Percentiles rank a stretch among this genome's conserved stretches.
phyloP scores from a whole-genome alignment of 2,797 vertebrate genomes.

The Ptychadena robeensis region DNA sequence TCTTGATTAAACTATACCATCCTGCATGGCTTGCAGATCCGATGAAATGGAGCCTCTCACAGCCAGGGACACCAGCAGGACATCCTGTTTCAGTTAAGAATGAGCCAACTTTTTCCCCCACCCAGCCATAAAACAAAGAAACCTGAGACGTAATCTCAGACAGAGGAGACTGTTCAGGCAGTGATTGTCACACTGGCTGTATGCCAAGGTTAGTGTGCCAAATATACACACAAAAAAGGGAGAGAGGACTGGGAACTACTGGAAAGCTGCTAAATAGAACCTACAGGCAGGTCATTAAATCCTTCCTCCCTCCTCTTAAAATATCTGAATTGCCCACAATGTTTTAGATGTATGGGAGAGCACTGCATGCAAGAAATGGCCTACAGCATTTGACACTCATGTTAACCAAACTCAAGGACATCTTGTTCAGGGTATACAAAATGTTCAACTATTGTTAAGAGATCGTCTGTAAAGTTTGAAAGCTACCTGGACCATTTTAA shows the following conservation, averaged over 20 bases:
- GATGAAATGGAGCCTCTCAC: slow-evolving; percentile 68
- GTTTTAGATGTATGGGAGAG: neutral
- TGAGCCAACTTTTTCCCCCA: slow-evolving; percentile 71
- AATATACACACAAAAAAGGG: slow-evolving; percentile 61
- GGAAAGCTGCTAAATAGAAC: slow-evolving; percentile 73
- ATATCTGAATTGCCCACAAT: slow-evolving; percentile 27
- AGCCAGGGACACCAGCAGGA: slow-evolving; percentile 79
- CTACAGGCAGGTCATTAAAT: slow-evolving; percentile 76
- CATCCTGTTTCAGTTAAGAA: slow-evolving; percentile 85
- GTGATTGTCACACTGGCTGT: slow-evolving; percentile 85
- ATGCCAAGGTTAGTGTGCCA: slow-evolving; percentile 73
- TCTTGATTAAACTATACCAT: slow-evolving; percentile 77
- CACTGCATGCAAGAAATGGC: neutral
- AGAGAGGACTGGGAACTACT: slow-evolving; percentile 68
- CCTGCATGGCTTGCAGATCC: slow-evolving; percentile 52
- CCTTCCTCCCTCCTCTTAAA: neutral
- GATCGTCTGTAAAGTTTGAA: neutral
- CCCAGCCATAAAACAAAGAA: slow-evolving; percentile 79
- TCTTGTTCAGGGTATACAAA: neutral
- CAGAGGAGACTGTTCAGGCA: slow-evolving; percentile 77
- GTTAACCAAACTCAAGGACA: neutral
- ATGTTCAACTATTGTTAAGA: neutral
- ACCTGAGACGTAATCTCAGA: slow-evolving; percentile 79
- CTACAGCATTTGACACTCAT: neutral
- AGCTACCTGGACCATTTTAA: neutral